Conservation (phyloP, 2,888 invertebrate genomes). For the Autographa gamma region DNA sequence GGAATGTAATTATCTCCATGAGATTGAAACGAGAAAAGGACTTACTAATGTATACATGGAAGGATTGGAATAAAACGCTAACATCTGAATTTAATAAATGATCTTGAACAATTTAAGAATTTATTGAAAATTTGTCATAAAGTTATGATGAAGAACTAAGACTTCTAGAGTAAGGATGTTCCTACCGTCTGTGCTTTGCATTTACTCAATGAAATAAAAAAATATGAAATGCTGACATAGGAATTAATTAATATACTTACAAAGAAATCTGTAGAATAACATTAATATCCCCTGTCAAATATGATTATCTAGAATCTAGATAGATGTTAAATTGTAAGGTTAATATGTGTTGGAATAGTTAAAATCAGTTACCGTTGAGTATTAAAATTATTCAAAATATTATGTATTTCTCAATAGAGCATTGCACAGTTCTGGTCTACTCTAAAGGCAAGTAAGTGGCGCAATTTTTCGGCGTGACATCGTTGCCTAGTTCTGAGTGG, state of each 20-base stretch:
- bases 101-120: neutral
- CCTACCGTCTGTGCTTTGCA: too few species aligned
- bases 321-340: too few species aligned
- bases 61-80: neutral
- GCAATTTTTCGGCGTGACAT: conserved; percentile 88
- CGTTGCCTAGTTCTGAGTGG: conserved; percentile 87
- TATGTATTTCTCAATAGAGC: conserved; percentile 47
- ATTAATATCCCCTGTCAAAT: too few species aligned
- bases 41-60: neutral
- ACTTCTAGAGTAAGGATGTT: too few species aligned
- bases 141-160: too few species aligned
- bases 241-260: too few species aligned
- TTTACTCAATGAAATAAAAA: too few species aligned
- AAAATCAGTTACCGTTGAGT: too few species aligned
- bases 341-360: too few species aligned
- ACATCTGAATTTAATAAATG: neutral
- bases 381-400: conserved; percentile 17
- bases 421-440: conserved; percentile 56
- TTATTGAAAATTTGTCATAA: neutral
- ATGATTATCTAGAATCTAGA: too few species aligned
- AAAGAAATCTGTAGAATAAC: too few species aligned
- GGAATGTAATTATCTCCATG: conserved; percentile 67
- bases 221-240: too few species aligned
- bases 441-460: conserved; percentile 76
- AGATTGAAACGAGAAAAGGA: conserved; percentile 66